Base-by-base conservation (phyloP, 2,888 invertebrate genomes). In the Leucoptera coffeella region DNA sequence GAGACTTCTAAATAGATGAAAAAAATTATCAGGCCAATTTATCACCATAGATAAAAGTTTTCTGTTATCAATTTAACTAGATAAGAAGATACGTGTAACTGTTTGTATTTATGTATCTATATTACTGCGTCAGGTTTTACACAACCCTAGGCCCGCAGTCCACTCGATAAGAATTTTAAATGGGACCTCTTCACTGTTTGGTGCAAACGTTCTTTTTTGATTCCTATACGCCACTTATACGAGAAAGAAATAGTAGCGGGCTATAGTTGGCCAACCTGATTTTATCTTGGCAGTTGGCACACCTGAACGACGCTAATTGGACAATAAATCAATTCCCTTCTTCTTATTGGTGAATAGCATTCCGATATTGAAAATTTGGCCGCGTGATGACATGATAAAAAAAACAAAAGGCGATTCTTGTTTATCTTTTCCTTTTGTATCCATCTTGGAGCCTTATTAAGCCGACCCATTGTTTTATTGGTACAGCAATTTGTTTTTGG, bases 291-390 rank as follows among this genome's bases (percentile, higher is more conserved):
- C 67, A 67, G 67, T 69, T 69, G 69, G 69, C 69, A 69, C 69
- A 65, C 67, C 65, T 67, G 71, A 69, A 65, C 64, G 62, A 69
- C 67, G 61, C 67, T 69, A 71, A 71, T 71, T 71, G 71, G 67
- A 65, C 67, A 71, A 71, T 71, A 69, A 69, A 69, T 71, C 71
- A 71, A 71, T 69, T 67, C 67, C n/a, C n/a, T n/a, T 62, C 61
- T 67, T 69, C 65, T 69, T 69, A 69, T 69, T 69, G 69, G 69
- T 60, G 65, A 58, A 67, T 67, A 57, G 64, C 67, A 64, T 69
- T 69, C 67, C 67, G 65, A 69, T 69, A 67, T 69, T 60, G 65
- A 65, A 69, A 67, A 69, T 69, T 69, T 67, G 67, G 67, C 65
- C 65, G 65, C 61, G 59, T 57, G 64, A 67, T 67, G 62, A 65